Conservation (phyloP, 2,888 invertebrate genomes). For the Drosophila ezoana region DNA sequence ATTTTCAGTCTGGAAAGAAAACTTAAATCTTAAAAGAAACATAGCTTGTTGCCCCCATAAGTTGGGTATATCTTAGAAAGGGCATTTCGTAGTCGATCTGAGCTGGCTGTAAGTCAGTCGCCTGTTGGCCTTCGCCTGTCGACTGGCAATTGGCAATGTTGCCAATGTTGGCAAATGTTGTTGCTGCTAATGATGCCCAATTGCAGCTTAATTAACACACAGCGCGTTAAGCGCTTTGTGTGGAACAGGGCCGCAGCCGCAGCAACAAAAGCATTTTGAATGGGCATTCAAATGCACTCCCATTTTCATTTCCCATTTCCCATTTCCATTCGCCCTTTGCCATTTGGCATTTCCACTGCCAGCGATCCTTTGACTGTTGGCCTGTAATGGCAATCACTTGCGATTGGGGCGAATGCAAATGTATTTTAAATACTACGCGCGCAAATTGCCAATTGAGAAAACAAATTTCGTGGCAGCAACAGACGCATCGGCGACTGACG, state of each 20-base stretch:
- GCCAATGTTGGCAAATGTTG: conserved; percentile 63
- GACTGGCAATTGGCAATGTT: conserved; percentile 40
- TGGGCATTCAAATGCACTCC: conserved; percentile 41
- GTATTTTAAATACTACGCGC: conserved; percentile 38
- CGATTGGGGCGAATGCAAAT: conserved; percentile 20
- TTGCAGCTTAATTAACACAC: conserved; percentile 78
- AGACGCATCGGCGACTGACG: conserved; percentile 32
- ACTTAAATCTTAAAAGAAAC: too few relatives aligned
- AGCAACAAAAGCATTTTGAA: conserved; percentile 17
- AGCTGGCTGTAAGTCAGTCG: not conserved
- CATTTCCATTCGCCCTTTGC: not conserved
- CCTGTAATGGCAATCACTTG: conserved; percentile 63
- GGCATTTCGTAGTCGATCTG: conserved; percentile 10
- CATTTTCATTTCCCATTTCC: conserved; percentile 4
- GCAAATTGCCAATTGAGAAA: conserved; percentile 33
- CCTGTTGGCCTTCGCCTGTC: conserved; percentile 25
- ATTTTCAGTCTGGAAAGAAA: too few relatives aligned
- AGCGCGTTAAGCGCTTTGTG: conserved; percentile 74
- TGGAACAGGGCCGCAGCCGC: conserved; percentile 29
- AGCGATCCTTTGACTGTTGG: conserved; percentile 63
- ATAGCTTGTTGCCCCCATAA: not conserved
- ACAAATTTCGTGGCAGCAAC: conserved; percentile 37
- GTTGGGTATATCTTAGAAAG: not conserved
- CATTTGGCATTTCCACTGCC: not conserved
- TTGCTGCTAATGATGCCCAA: conserved; percentile 75